Evolutionary conservation across 2,888 invertebrate genomes (phyloP).

Genomic region (Dione juno): DNA sequence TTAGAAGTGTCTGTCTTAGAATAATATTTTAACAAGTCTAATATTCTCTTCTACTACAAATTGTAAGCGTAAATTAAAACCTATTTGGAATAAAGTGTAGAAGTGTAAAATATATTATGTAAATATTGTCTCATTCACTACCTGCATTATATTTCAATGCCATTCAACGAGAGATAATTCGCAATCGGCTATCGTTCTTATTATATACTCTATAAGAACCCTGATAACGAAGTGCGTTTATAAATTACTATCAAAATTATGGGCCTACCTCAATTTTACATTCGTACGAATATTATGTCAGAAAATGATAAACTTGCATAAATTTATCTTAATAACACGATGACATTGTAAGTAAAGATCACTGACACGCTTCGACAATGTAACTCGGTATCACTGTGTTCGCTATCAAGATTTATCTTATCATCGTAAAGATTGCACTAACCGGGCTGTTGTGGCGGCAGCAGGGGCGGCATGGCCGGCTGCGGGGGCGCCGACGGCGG

Average conservation of each 20-base stretch:
- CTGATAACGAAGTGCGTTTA: neutral
- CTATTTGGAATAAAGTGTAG: neutral
- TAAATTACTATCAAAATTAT: constrained; percentile 11
- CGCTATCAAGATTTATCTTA: constrained; percentile 32
- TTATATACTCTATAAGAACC: neutral
- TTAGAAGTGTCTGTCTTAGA: too few relatives aligned
- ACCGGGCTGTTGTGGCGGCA: constrained; percentile 78
- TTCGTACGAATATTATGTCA: constrained; percentile 12
- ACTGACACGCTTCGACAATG: constrained; percentile 13
- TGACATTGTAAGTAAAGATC: constrained; percentile 32
- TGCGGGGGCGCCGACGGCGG: constrained; percentile 85
- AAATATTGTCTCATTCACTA: neutral
- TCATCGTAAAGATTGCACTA: constrained; percentile 52
- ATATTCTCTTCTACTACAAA: neutral
- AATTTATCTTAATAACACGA: constrained; percentile 18
- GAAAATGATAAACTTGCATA: constrained; percentile 24
- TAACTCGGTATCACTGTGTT: constrained; percentile 22
- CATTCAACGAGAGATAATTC: constrained; percentile 14
- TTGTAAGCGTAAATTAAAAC: neutral
- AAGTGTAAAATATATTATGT: neutral
- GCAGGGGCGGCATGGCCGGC: constrained; percentile 78
- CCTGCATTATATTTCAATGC: constrained; percentile 15
- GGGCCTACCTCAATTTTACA: constrained; percentile 29
- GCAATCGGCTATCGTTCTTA: constrained; percentile 1
- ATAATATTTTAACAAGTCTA: too few relatives aligned